Percentiles rank a stretch among this genome's conserved stretches.
phyloP scores from a whole-genome alignment of 1,140 invertebrate genomes.

The Megalopta genalis region DNA sequence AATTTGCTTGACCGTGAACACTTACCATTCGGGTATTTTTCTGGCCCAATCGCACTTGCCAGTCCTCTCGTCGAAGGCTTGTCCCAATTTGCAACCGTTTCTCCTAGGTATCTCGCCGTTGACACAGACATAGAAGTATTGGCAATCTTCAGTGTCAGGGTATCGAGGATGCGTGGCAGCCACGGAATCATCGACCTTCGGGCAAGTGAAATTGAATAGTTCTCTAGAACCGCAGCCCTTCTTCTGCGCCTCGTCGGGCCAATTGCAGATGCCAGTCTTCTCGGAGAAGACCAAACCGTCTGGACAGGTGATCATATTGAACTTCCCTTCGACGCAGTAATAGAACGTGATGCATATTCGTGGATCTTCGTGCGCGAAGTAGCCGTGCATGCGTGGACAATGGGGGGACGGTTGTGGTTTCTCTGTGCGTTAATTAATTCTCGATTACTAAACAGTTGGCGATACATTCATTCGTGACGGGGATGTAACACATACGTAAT shows the following conservation, averaged over 20 bases:
- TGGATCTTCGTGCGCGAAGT: constrained; percentile 91
- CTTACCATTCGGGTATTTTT: constrained; percentile 94
- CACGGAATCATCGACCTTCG: constrained; percentile 86
- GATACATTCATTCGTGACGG: too few species aligned
- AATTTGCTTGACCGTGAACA: not conserved
- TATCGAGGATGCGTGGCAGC: constrained; percentile 91
- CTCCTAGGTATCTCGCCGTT: constrained; percentile 90
- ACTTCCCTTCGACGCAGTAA: constrained; percentile 93
- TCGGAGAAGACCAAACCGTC: constrained; percentile 93
- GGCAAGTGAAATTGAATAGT: constrained; percentile 92
- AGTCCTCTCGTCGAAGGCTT: constrained; percentile 92
- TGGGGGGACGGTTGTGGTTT: constrained; percentile 86
- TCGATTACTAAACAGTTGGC: too few species aligned
- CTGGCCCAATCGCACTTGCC: constrained; percentile 93
- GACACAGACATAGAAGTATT: constrained; percentile 95
- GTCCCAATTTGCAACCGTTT: constrained; percentile 93
- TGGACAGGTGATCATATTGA: constrained; percentile 93
- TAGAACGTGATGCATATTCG: constrained; percentile 94
- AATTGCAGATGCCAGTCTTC: constrained; percentile 93
- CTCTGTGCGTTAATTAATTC: constrained; percentile 80
- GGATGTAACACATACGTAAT: constrained; percentile 84
- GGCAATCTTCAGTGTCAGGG: constrained; percentile 93
- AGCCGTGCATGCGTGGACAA: constrained; percentile 92
- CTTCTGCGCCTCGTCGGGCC: constrained; percentile 94
- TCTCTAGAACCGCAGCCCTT: constrained; percentile 91